Base-by-base conservation (phyloP, 1,140 invertebrate genomes). In the Helicoverpa armigera region DNA sequence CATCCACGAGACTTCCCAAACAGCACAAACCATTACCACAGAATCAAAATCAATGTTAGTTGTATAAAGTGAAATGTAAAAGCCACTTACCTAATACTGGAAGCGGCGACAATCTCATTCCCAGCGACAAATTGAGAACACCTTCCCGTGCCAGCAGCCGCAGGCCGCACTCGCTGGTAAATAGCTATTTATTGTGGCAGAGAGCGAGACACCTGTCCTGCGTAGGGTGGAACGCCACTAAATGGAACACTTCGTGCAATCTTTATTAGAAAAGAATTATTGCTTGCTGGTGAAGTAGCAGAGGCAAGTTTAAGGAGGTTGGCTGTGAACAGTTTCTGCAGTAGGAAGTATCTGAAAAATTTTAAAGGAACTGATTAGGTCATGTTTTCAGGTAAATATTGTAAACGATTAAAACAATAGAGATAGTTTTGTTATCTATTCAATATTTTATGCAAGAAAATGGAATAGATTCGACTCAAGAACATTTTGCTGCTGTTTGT, bases 101-200 rank as follows among this genome's bases (percentile, higher is more conserved):
- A 91, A 91, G 89, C 88, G 89, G 88, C 86, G 89, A 94, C 91
- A 93, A 92, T 91, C 89, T 92, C 90, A 92, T 93, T 92, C 87
- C 75, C 85, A 73, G 84, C 91, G 90, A 94, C 92, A 94, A 94
- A 94, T 94, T 92, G 91, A 87, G 87, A 90, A 90, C 92, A 91
- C 88, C 90, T 93, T 92, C 89, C 91, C 87, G 85, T 82, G 88
- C 61, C 72, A n/a, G 43, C 74, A 78, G 67, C 81, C 73, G 76
- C 80, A 69, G 84, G 85, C 86, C 86, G 87, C 86, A 89, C 82
- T 86, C 85, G 83, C 90, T 87, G 89, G 86, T 90, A 91, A 91
- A 90, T 88, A 92, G 85, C 90, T 92, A 90, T 94, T 92, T 92
- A 90, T 92, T 92, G 88, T 85, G 89, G 89, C 74, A 75, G 67